phyloP scores from a whole-genome alignment of 2,113 vertebrate species.

The Seriola dumerili region DNA sequence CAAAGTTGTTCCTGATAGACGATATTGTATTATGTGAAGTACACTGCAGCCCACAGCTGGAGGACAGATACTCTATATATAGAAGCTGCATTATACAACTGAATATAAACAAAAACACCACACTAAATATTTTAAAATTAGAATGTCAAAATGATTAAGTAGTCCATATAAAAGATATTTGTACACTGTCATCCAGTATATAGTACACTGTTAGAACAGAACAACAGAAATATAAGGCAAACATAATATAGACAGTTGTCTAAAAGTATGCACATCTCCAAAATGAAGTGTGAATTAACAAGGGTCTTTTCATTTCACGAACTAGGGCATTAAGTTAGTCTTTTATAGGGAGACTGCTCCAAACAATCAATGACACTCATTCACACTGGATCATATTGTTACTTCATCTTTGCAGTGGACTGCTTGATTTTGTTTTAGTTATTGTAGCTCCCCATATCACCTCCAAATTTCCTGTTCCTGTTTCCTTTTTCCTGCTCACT shows the following conservation, averaged over 20 bases:
- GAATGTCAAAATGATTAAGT: slow-evolving; percentile 32
- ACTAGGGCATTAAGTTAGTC: not conserved
- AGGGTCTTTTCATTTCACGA: slow-evolving; percentile 36
- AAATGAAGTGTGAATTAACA: slow-evolving; percentile 5
- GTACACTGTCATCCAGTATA: slow-evolving; percentile 3
- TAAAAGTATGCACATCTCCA: not conserved
- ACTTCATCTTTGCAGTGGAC: slow-evolving; percentile 20
- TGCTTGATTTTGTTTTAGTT: slow-evolving; percentile 38
- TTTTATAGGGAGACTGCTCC: slow-evolving; percentile 16
- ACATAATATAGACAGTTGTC: not conserved
- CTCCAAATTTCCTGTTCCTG: slow-evolving; percentile 23
- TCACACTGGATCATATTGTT: slow-evolving; percentile 35
- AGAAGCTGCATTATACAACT: slow-evolving; percentile 22
- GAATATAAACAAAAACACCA: slow-evolving; percentile 32
- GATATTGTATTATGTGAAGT: slow-evolving; percentile 29
- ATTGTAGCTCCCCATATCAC: not conserved
- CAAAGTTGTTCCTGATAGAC: slow-evolving; percentile 33
- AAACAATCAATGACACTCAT: slow-evolving; percentile 28
- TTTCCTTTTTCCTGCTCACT: slow-evolving; percentile 18
- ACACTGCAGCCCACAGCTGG: slow-evolving; percentile 25
- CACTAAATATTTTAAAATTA: slow-evolving; percentile 19
- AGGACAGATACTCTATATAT: slow-evolving; percentile 12
- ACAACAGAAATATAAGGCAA: not conserved
- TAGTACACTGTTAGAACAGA: not conserved
- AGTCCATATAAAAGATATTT: slow-evolving; percentile 10